Evolutionary conservation across 2,888 invertebrate genomes (phyloP).

Genomic region (Epistrophe eligans): DNA sequence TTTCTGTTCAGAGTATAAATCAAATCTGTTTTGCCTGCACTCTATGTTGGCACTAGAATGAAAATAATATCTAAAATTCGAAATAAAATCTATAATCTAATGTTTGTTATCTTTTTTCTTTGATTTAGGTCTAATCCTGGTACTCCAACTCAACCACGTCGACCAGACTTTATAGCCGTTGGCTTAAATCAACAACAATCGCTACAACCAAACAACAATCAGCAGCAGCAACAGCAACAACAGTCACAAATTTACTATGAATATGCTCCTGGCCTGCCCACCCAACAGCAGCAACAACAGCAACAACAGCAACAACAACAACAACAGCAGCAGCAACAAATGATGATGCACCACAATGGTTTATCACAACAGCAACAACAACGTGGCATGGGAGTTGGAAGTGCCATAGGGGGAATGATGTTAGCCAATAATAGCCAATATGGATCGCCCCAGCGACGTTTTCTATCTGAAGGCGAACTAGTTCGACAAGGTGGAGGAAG

Average conservation of each 20-base stretch:
- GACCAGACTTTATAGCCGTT: conserved; percentile 94
- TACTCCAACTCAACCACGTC: conserved; percentile 94
- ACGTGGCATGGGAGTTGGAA: conserved; percentile 79
- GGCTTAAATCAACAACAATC: conserved; percentile 82
- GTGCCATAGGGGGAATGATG: conserved; percentile 74
- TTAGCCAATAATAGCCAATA: conserved; percentile 80
- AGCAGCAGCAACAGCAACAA: conserved; percentile 80
- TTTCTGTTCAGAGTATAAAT: conserved; percentile 22
- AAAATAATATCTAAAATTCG: background rate
- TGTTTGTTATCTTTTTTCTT: conserved; percentile 33
- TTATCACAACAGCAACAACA: conserved; percentile 79
- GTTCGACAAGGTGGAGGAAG: conserved; percentile 86
- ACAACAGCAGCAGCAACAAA: conserved; percentile 80
- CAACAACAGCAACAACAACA: conserved; percentile 79
- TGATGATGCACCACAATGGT: conserved; percentile 81
- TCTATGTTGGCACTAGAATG: conserved; percentile 47
- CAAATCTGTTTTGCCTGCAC: conserved; percentile 62
- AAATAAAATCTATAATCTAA: conserved; percentile 24
- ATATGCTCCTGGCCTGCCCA: conserved; percentile 82
- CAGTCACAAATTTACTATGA: conserved; percentile 83
- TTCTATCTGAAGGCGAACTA: conserved; percentile 93
- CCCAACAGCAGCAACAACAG: conserved; percentile 82
- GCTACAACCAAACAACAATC: conserved; percentile 79
- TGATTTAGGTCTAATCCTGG: conserved; percentile 93
- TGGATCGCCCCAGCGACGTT: conserved; percentile 90